Conservation (phyloP, 2,888 invertebrate genomes). For the Dasypogon diadema region DNA sequence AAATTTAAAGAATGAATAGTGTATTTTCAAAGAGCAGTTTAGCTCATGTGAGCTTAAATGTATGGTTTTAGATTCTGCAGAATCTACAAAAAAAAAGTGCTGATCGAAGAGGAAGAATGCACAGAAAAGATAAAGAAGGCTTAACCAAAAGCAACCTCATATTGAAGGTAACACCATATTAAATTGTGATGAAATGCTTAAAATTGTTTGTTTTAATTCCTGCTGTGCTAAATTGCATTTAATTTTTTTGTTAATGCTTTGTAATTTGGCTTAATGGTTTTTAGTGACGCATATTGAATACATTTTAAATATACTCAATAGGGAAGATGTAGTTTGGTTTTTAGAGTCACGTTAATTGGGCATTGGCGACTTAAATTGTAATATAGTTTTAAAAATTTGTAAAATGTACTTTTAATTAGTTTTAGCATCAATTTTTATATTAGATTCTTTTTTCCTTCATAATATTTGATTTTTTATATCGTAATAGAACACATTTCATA, state of each 20-base stretch:
- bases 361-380: slow-evolving; percentile 14
- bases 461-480: slow-evolving; percentile 14
- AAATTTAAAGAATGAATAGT: slow-evolving; percentile 48
- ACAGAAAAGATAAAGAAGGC: slow-evolving; percentile 95
- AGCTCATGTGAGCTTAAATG: slow-evolving; percentile 68
- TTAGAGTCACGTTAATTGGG: slow-evolving; percentile 17
- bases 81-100: slow-evolving; percentile 99
- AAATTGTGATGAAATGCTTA: slow-evolving; percentile 57
- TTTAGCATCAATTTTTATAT: slow-evolving; percentile 1
- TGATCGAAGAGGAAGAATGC: slow-evolving; percentile 96
- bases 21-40: slow-evolving; percentile 61
- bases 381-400: slow-evolving; percentile 34
- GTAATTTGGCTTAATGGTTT: slow-evolving; percentile 45
- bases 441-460: slow-evolving; percentile 2
- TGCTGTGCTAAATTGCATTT: slow-evolving; percentile 47
- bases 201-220: slow-evolving; percentile 40
- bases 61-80: slow-evolving; percentile 96
- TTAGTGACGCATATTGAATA: slow-evolving; percentile 44
- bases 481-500: neutral
- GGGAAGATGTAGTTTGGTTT: slow-evolving; percentile 18
- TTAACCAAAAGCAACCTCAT: slow-evolving; percentile 97
- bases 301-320: slow-evolving; percentile 27
- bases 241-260: slow-evolving; percentile 36
- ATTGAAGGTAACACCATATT: slow-evolving; percentile 87
- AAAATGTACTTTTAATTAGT: slow-evolving; percentile 24